Evolutionary conservation across 2,797 vertebrate genomes (phyloP), one percentile per base, ranked within the genome.

Genomic region (Lacerta viridis): DNA sequence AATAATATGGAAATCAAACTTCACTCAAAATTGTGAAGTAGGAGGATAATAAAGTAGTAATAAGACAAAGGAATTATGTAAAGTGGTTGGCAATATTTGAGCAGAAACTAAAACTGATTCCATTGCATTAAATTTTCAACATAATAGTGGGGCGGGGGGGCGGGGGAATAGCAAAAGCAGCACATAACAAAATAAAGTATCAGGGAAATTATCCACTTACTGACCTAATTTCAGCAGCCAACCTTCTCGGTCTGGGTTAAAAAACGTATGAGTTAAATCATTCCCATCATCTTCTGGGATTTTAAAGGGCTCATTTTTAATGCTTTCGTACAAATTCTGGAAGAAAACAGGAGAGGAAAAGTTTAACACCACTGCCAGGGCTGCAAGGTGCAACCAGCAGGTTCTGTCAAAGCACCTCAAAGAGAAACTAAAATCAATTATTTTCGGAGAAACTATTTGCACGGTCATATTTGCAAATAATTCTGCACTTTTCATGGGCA

Each of bases 251-350:
- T 99, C 98, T 0, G 99, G 99, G 95, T 99, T 99, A 97, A 99
- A 99, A 97, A 99, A 99, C 0, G 98, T 99, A 94, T 99, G 99
- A 0, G 98, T 99, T 93, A 99, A 96, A 94, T 99, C 99, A 2
- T 99, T 99, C 39, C 99, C 99, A 9, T 99, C 99, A 29, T 99
- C 99, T 96, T 99, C 99, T 2, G 98, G 99, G 96, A 99, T 99
- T 96, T 99, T 99, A 95, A 99, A 99, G 0, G 99, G 99, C 92
- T 99, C 99, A 0, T 99, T 99, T 97, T 99, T 99, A 96, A 99
- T 99, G 96, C 99, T 99, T 96, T 99, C 99, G 82, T 99, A 99
- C 86, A 99, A 97, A 94, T 99, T 99, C 98, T 99, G 97, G 55
- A 92, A 93, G 92, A 81, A 87, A 83, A 43, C 80, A 55, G 81